phyloP scores from a whole-genome alignment of 2,888 invertebrate species.

The Leucania comma region DNA sequence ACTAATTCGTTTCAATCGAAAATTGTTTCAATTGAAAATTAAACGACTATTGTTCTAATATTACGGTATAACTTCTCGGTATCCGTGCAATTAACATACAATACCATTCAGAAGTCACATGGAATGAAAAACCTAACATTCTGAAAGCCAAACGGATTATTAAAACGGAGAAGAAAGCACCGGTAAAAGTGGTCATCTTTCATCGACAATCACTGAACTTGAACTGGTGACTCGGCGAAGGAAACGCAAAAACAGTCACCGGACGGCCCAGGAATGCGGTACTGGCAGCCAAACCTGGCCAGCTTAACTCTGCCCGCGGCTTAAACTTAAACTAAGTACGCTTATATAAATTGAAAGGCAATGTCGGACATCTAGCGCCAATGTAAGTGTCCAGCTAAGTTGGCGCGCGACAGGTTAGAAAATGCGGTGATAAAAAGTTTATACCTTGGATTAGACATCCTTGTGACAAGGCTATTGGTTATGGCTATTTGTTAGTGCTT shows the following conservation, averaged over 20 bases:
- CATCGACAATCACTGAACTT: slow-evolving; percentile 64
- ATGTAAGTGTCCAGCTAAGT: slow-evolving; percentile 22
- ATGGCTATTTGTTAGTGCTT: slow-evolving; percentile 51
- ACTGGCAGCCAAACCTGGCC: slow-evolving; percentile 51
- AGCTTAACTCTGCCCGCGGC: slow-evolving; percentile 18
- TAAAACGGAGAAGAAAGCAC: slow-evolving; percentile 51
- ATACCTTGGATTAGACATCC: slow-evolving; percentile 53
- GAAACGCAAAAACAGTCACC: slow-evolving; percentile 81
- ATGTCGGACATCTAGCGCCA: slow-evolving; percentile 43
- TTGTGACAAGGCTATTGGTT: slow-evolving; percentile 54
- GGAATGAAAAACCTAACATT: slow-evolving; percentile 20
- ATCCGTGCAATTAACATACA: slow-evolving; percentile 59
- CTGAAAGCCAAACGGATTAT: slow-evolving; percentile 26
- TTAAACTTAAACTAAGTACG: slow-evolving; percentile 42
- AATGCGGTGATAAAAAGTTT: slow-evolving; percentile 56
- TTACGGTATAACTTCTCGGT: slow-evolving; percentile 52
- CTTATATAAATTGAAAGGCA: slow-evolving; percentile 10
- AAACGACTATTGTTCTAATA: slow-evolving; percentile 45
- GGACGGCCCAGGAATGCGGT: slow-evolving; percentile 78
- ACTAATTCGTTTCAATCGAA: slow-evolving; percentile 14
- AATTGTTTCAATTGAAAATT: slow-evolving; percentile 35
- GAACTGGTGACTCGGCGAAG: slow-evolving; percentile 67
- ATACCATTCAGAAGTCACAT: slow-evolving; percentile 41
- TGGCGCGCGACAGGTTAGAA: slow-evolving; percentile 51
- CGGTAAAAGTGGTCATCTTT: slow-evolving; percentile 80